Base-by-base conservation (phyloP, 2,888 invertebrate species). In the Notocelia uddmanniana region DNA sequence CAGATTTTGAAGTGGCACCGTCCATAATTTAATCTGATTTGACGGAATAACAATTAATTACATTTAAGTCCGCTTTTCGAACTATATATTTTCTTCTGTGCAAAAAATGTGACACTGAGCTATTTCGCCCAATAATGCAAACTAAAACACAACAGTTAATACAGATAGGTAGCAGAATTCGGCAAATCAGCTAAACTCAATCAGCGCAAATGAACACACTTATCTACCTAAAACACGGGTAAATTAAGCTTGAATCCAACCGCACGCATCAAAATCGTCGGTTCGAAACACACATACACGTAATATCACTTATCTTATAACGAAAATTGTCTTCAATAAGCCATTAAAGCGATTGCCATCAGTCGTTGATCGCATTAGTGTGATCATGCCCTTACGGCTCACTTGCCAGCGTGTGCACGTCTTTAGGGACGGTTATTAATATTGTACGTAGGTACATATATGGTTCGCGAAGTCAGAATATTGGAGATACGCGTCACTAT, bases 331-430 rank as follows among this genome's bases (percentile, higher is more conserved):
- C 73, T 73, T 71, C 75, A 78, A 76, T 76, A 75, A 76, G 68
- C 76, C 81, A 78, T 80, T 78, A 80, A 81, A 80, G 77, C 75
- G 73, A 76, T 76, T 75, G 74, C 74, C 76, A 77, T 75, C 72
- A 77, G 81, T 68, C 77, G 71, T 41, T 75, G 76, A 79, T 80
- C 80, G 80, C 77, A 79, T 84, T 81, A 82, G 79, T 77, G 78
- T 79, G 80, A 81, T 80, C 77, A 74, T 58, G 48, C 64, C 50
- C 31, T 68, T 67, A 73, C 58, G 68, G 68, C 79, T 75, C 76
- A 76, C 60, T 77, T 76, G 71, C n/a, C 11, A 31, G 58, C 59
- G 69, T 69, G 70, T 66, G 59, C 59, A 62, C 64, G 72, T 45
- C 60, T 55, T 70, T 48, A 57, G 72, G 68, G 57, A n/a, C 18